Conservation (phyloP, 2,888 invertebrate species). For the Tachina grossa region DNA sequence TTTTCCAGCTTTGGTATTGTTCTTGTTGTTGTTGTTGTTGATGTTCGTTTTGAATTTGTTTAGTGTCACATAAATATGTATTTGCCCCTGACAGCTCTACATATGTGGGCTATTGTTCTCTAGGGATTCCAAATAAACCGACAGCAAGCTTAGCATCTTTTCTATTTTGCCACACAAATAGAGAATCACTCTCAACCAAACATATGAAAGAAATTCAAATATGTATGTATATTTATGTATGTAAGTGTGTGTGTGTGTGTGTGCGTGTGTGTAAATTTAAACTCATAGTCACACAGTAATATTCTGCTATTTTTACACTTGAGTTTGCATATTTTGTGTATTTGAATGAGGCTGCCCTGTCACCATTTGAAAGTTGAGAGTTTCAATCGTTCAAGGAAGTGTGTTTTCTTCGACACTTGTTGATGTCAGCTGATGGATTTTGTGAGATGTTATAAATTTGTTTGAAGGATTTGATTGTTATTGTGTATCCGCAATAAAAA, state of each 20-base stretch:
- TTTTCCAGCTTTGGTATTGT: slow-evolving; percentile 2
- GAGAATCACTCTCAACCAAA: not conserved
- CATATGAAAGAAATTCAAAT: not conserved
- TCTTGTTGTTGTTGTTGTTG: slow-evolving; percentile 24
- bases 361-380: too few relatives aligned
- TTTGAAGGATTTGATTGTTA: too few relatives aligned
- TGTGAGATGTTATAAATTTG: too few relatives aligned
- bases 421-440: too few relatives aligned
- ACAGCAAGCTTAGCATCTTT: slow-evolving; percentile 37
- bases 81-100: slow-evolving; percentile 58
- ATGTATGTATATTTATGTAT: not conserved
- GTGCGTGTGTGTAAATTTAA: not conserved
- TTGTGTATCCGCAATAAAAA: too few relatives aligned
- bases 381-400: too few relatives aligned
- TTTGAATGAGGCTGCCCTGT: not conserved
- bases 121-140: slow-evolving; percentile 53
- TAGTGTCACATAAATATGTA: slow-evolving; percentile 67
- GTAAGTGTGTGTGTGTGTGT: not conserved
- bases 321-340: slow-evolving; percentile 42
- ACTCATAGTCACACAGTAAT: slow-evolving; percentile 28
- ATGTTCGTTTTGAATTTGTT: slow-evolving; percentile 55
- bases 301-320: slow-evolving; percentile 51
- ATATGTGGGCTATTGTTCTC: slow-evolving; percentile 61
- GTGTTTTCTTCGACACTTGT: too few relatives aligned
- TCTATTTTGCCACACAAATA: not conserved